Evolutionary conservation across 2,113 vertebrate genomes (phyloP).

Genomic region (Rhinolophus sinicus): DNA sequence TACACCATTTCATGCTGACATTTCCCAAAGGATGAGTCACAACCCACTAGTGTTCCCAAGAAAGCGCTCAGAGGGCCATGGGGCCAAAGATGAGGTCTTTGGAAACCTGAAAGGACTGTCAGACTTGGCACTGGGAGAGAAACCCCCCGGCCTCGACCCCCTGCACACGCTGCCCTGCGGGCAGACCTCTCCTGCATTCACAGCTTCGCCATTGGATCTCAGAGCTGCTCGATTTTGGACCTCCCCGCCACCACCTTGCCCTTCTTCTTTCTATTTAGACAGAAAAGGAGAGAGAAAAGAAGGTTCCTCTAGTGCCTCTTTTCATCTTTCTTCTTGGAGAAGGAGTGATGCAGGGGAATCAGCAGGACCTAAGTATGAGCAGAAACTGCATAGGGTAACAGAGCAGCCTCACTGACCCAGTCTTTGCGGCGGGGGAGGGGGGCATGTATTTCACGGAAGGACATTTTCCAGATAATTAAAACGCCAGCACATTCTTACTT

Average conservation of each 20-base stretch:
- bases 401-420: neutral
- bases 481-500: neutral
- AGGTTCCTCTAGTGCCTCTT: neutral
- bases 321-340: neutral
- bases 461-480: neutral
- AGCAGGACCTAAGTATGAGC: neutral
- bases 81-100: neutral
- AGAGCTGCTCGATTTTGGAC: neutral
- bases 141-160: neutral
- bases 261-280: neutral
- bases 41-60: neutral
- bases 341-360: neutral
- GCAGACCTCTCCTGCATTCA: neutral
- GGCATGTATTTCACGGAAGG: neutral
- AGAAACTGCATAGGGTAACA: neutral
- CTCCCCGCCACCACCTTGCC: neutral
- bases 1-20: neutral
- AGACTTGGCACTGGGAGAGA: neutral
- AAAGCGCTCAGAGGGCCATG: neutral
- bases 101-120: neutral
- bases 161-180: rapidly evolving
- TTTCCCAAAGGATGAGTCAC: neutral
- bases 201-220: neutral
- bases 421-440: neutral
- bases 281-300: neutral